Base-by-base conservation (phyloP, 2,113 vertebrate species). In the Ctenomys sociabilis region DNA sequence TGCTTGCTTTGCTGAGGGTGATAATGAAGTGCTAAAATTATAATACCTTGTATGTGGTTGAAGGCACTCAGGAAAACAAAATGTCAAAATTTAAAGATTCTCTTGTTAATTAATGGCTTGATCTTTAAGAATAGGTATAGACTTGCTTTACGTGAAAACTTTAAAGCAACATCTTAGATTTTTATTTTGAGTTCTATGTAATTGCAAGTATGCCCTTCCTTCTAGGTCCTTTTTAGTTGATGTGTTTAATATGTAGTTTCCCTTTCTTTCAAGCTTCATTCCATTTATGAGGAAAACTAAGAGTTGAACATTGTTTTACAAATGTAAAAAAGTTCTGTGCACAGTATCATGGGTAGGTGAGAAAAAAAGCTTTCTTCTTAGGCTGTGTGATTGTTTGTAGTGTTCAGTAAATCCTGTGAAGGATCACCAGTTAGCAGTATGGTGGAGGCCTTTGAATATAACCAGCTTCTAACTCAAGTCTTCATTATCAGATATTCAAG, bases 1-100 rank as follows among this genome's bases (percentile, higher is more conserved):
- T 83, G 94, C 95, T 88, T 83, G 28, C 94, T 94, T 90, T 73
- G 52, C 92, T 87, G 80, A 80, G 24, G 43, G 13, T 1, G 54
- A 88, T 81, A 94, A 94, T 82, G 85, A 86, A 89, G 32, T 61
- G 21, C 10, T 32, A 61, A 91, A 30, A 94, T 78, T 43, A 49
- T 45, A 52, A 91, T 57, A 78, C 14, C 28, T 49, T 49, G 73
- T 45, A 54, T 49, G 40, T 78, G 26, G 45, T 77, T 85, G 54
- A 90, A 90, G 28, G 73, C 35, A 78, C 22, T 66, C 35, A 86
- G 35, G 61, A 94, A 95, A 93, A 87, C 4, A 84, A 83, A 64
- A 37, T 45, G 0, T 87, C 54, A 45, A 84, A 85, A 90, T 85
- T 32, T 90, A 75, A 80, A 95, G 57, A 52, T 43, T 10, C 45